These are phyloP conservation scores for Drosophila robusta DNA, from an alignment of 2,888 invertebrate genomes.

Conservation along the genomic window DNA sequence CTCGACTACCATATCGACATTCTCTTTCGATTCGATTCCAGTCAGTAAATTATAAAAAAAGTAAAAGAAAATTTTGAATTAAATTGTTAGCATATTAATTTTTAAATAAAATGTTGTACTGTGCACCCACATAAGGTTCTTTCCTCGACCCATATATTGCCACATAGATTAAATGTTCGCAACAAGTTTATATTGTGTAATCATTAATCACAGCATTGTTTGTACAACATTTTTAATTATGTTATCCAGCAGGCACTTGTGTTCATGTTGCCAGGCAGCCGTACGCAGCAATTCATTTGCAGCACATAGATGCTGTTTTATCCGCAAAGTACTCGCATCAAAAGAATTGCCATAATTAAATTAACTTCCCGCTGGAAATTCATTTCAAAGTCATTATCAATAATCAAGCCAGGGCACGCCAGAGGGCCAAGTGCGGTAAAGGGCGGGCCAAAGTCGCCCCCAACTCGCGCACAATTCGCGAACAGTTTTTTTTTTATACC, in stretches of 20 bases:
- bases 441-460: slow-evolving; percentile 19
- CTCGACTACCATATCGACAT: no score
- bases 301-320: slow-evolving; percentile 29
- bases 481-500: slow-evolving; percentile 15
- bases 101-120: not conserved
- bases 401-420: slow-evolving; percentile 54
- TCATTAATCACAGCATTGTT: slow-evolving; percentile 25
- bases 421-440: not conserved
- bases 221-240: slow-evolving; percentile 17
- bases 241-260: slow-evolving; percentile 1
- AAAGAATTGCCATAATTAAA: slow-evolving; percentile 74
- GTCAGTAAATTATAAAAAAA: no score
- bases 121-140: not conserved
- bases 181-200: not conserved
- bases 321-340: slow-evolving; percentile 35
- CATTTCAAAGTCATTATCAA: slow-evolving; percentile 76
- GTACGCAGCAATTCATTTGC: slow-evolving; percentile 19
- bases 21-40: no score
- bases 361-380: slow-evolving; percentile 73
- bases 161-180: not conserved
- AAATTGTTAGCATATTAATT: no score
- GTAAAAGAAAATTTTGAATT: no score
- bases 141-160: no score
- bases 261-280: slow-evolving; percentile 1
- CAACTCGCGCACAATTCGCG: slow-evolving; percentile 28